A percentile compares a stretch with the other conserved stretches of the same genome.
phyloP scores from a whole-genome alignment of 2,888 invertebrate genomes.

The Diarsia mendica region DNA sequence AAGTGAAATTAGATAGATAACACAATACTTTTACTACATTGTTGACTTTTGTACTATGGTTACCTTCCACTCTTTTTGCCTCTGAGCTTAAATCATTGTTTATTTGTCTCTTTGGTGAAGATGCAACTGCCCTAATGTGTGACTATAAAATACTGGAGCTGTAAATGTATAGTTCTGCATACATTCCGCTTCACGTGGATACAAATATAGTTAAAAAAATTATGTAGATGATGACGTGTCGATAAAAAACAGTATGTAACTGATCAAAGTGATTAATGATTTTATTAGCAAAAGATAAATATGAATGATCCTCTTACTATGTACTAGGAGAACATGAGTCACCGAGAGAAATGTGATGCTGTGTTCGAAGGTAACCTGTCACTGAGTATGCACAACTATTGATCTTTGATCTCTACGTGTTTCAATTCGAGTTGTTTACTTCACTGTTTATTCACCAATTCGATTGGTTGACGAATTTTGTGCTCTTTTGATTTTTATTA shows the following conservation, averaged over 20 bases:
- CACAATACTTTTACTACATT: no score
- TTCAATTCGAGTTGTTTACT: constrained; percentile 18
- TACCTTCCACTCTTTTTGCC: no score
- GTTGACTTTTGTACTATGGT: neutral
- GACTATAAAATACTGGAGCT: neutral
- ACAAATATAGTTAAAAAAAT: no score
- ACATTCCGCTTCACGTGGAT: neutral
- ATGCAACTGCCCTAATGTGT: neutral
- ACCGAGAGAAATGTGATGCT: constrained; percentile 51
- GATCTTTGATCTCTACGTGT: constrained; percentile 38
- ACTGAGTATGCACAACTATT: constrained; percentile 22
- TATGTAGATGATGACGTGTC: neutral
- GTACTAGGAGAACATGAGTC: constrained; percentile 34
- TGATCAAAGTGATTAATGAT: constrained; percentile 35
- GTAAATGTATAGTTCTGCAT: neutral
- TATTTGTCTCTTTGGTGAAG: neutral
- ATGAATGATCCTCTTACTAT: constrained; percentile 32
- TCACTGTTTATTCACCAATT: constrained; percentile 19
- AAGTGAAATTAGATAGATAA: neutral
- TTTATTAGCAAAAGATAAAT: constrained; percentile 45
- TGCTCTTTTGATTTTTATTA: neutral
- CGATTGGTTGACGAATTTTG: neutral
- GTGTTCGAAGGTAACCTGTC: constrained; percentile 43
- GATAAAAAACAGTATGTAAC: neutral
- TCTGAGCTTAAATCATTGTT: neutral